A percentile compares a stretch with the other conserved stretches of the same genome.
phyloP scores from a whole-genome alignment of 2,113 vertebrate genomes.

The Isurus oxyrinchus region DNA sequence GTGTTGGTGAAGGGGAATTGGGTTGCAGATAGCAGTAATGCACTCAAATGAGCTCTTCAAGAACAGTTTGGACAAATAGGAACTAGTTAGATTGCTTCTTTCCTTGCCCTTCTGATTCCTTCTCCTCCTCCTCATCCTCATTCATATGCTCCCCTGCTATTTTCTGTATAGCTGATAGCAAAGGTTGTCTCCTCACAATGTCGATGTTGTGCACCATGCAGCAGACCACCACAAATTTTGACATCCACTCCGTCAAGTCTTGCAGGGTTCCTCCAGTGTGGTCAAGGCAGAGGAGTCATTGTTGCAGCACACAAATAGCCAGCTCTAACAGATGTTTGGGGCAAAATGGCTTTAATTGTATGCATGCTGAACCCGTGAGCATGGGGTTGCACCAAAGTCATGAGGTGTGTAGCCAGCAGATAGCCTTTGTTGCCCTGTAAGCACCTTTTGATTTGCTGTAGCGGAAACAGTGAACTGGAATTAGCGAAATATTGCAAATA shows the following conservation, averaged over 20 bases:
- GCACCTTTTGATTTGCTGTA: background rate
- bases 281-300: background rate
- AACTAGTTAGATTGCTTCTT: background rate
- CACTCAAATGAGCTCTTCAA: background rate
- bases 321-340: background rate
- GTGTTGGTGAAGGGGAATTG: background rate
- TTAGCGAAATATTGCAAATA: background rate
- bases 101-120: background rate
- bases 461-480: background rate
- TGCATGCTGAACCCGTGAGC: background rate
- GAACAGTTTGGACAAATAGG: background rate
- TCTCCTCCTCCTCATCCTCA: background rate
- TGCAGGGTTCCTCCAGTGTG: background rate
- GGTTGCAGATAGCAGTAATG: background rate
- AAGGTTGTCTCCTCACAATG: background rate
- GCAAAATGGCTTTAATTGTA: background rate
- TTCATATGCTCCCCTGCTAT: background rate
- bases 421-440: background rate
- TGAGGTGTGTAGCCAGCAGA: background rate
- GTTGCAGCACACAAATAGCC: background rate
- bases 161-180: background rate
- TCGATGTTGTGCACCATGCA: background rate
- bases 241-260: background rate
- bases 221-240: background rate
- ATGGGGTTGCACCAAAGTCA: background rate